Evolutionary conservation across 1,140 invertebrate species (phyloP), one percentile per base, ranked within the genome.

Genomic region (Temnothorax longispinosus): DNA sequence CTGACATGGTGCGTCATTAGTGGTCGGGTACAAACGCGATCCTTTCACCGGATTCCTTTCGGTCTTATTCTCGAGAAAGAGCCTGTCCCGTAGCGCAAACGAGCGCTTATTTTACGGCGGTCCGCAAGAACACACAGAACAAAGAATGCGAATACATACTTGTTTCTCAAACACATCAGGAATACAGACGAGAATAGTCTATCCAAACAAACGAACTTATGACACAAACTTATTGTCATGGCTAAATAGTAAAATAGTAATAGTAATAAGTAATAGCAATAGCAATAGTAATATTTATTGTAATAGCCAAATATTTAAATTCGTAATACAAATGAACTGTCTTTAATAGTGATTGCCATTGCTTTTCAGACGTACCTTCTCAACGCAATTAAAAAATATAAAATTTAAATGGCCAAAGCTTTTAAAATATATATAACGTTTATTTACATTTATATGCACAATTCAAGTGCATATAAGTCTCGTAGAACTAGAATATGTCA

Each of bases 1-100:
- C 88, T 92, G 91, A 94, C 93, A 93, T 90, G 90, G 89, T 81
- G 86, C 92, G 92, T 95, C 94, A 95, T 95, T 94, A 94, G 92
- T 92, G 93, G 91, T 88, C 85, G 89, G 89, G 89, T 89, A 91
- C 91, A 94, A 94, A 93, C 91, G 91, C 86, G 77, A 47, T 50
- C 58, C 58, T 67, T 75, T 52, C 74, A 38, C 41, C 3, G 69
- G 69, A 84, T 44, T 84, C 80, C 80, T 75, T 75, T 44, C 32
- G 27, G 18, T 47, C 80, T 60, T 74, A 58, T 84, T 38, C 54
- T 75, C 32, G 27, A n/a, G 69, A 62, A 75, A 15, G 54, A 58
- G 47, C 44, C 41, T 47, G 56, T 44, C 60, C 41, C 21, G 21
- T 38, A 4, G 74, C 13, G 72, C 54, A 58, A 75, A 58, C 52